Percentiles rank a stretch among this genome's conserved stretches.
Evolutionary conservation across 1,140 invertebrate species (phyloP).

Genomic region (Grapholita molesta): DNA sequence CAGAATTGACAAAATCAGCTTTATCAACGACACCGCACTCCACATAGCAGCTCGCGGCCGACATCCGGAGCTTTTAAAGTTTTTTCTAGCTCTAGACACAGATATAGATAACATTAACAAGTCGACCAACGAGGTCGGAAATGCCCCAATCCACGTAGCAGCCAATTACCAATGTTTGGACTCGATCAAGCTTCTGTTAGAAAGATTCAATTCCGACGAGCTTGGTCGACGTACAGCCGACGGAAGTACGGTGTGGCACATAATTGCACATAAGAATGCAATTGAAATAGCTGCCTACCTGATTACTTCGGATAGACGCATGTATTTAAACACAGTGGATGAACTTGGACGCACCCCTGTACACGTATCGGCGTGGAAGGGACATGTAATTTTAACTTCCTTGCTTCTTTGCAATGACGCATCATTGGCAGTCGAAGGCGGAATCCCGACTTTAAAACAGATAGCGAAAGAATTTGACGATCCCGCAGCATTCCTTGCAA

Average conservation of each 20-base stretch:
- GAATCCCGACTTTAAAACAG: not conserved
- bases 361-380: not conserved
- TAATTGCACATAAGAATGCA: not conserved
- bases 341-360: not conserved
- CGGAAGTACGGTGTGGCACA: not conserved
- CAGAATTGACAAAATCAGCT: too few relatives aligned
- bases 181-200: not conserved
- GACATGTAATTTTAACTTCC: not conserved
- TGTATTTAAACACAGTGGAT: not conserved
- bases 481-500: not conserved
- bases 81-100: too few relatives aligned
- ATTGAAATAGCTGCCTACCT: not conserved
- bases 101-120: too few relatives aligned
- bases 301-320: not conserved
- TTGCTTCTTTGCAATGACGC: not conserved
- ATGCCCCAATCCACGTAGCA: too few relatives aligned
- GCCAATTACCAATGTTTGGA: not conserved
- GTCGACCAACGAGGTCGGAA: too few relatives aligned
- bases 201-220: not conserved
- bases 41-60: too few relatives aligned
- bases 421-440: not conserved
- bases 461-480: not conserved
- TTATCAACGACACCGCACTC: too few relatives aligned
- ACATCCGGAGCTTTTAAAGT: too few relatives aligned
- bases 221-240: not conserved